Evolutionary conservation across 2,797 vertebrate species (phyloP).

Genomic region (Eulemur mongoz): DNA sequence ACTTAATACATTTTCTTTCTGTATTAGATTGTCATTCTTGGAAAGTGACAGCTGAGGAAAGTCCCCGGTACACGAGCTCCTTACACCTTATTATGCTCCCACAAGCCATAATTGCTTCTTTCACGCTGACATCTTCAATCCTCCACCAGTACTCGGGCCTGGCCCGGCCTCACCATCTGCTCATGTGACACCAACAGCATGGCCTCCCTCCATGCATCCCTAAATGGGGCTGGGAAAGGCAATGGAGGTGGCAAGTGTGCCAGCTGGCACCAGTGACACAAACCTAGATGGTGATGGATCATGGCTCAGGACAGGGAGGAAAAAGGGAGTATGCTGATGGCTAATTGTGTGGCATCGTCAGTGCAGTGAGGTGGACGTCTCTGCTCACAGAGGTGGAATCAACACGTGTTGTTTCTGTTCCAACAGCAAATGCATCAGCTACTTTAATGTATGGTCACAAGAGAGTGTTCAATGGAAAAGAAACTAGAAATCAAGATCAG

Average conservation of each 20-base stretch:
- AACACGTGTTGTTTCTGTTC: not conserved
- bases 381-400: not conserved
- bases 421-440: not conserved
- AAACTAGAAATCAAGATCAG: not conserved
- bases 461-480: not conserved
- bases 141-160: not conserved
- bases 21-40: not conserved
- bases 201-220: slow-evolving; percentile 60
- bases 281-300: slow-evolving; percentile 43
- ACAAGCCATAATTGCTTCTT: slow-evolving; percentile 32
- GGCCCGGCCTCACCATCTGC: slow-evolving; percentile 63
- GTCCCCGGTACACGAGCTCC: not conserved
- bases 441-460: not conserved
- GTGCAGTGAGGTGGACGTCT: not conserved
- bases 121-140: slow-evolving; percentile 11
- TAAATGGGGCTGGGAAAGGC: slow-evolving; percentile 36
- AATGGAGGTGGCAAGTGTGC: not conserved
- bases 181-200: slow-evolving; percentile 66
- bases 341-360: not conserved
- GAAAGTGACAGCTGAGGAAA: not conserved
- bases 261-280: slow-evolving; percentile 61
- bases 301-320: not conserved
- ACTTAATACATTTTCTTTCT: not conserved
- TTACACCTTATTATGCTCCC: not conserved
- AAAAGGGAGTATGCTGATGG: not conserved